Base-by-base conservation (phyloP, 1,140 invertebrate species). In the Diorhabda sublineata region DNA sequence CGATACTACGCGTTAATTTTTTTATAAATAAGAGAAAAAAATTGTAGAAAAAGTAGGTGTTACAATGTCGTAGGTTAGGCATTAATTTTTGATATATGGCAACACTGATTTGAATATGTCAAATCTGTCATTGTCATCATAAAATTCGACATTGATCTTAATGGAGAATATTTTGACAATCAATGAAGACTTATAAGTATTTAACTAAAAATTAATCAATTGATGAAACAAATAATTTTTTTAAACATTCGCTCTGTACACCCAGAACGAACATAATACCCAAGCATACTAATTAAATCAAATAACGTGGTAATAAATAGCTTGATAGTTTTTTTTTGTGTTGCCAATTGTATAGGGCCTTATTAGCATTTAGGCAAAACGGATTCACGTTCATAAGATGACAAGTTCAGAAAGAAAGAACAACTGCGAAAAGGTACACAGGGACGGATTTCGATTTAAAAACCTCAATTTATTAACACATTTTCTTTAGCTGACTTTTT, bases 331-430 rank as follows among this genome's bases (percentile, higher is more conserved):
- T 65, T 26, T 26, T 26, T 68, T 69, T 66, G 58, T 62, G n/a
- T 60, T 42, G 45, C n/a, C 58, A 61, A 56, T 68, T 68, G 59
- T 68, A 52, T 63, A 43, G 63, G 44, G 64, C 69, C 75, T 74
- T 72, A 76, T 76, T 76, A 76, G 71, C 73, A 76, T 76, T 76
- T 74, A 74, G 71, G 75, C 75, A 76, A 76, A 52, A 76, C 73
- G 66, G 69, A 52, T 52, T 66, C 66, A 60, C 26, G 6, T 52
- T n/a, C 47, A 52, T 8, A n/a, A n/a, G 6, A 52, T 52, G 47
- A 52, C 41, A 41, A 5, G 60, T 63, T 45, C 47, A 66, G 56
- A 43, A 44, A n/a, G 41, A 64, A 26, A 5, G 26, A 45, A 66
- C 57, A 66, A 66, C 41, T 42, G 45, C 5, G 42, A 45, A 58